Base-by-base conservation (phyloP, 2,797 vertebrate genomes). In the Peromyscus nudipes region DNA sequence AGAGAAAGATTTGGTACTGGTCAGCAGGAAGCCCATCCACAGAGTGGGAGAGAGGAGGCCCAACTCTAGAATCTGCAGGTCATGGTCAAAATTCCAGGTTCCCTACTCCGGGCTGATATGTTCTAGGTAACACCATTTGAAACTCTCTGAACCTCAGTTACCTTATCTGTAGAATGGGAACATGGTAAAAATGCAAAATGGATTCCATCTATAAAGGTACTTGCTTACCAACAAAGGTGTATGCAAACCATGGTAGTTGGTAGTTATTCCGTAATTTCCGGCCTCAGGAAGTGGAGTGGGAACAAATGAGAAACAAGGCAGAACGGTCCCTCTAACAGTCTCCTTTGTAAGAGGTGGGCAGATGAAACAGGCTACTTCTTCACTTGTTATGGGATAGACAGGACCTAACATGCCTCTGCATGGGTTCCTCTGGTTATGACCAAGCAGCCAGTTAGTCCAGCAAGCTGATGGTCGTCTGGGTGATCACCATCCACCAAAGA, bases 11-110 rank as follows among this genome's bases (percentile, higher is more conserved):
- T 12, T 16, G 37, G 40, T 10, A 29, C 21, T 52, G 64, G 77
- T 46, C 76, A 23, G 52, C 19, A 21, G 60, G 62, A 87, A 23
- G 10, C 31, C 6, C 6, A 14, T 52, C 25, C 25, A 17, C 7
- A 4, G 16, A 29, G 2, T 4, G 2, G 27, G n/a, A 27, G 31
- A 60, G 4, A 19, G 4, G 23, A 14, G n/a, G 6, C 2, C 52
- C 67, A 23, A 31, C 12, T 80, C 71, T 65, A 57, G 37, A 80
- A 55, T 62, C n/a, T 46, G 19, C 64, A 69, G 55, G 65, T 62
- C 19, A 11, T 1, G 21, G 46, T 83, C 67, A 76, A 90, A 55
- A 60, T 49, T 31, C 27, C 6, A 86, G 62, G 19, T 77, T 79
- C 89, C 43, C 67, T 31, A 25, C 2, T 75, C 19, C 13, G 29